Base-by-base conservation (phyloP, 2,797 vertebrate species). In the Rhynchonycteris naso region DNA sequence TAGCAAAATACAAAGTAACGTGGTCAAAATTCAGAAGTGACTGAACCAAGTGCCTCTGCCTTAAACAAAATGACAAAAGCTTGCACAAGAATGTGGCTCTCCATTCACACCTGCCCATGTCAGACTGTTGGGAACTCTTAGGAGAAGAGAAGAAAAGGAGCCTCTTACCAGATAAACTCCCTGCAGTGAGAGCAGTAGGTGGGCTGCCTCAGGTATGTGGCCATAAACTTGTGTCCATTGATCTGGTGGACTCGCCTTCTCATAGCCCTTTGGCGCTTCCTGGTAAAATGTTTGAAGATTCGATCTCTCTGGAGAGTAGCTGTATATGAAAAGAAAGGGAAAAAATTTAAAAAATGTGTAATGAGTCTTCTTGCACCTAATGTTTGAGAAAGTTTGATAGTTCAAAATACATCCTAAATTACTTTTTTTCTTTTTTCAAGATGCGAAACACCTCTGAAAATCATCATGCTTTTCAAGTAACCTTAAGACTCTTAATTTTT, bases 181-280 rank as follows among this genome's bases (percentile, higher is more conserved):
- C 98, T 98, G 98, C 99, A 99, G 98, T 99, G 99, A 0, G 99
- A 99, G 96, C 99, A 99, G 98, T 99, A 99, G 0, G 99, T 99
- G 33, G 99, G 99, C 98, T 99, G 99, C 30, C 99, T 98, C 82
- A 99, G 98, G 96, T 99, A 99, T 0, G 99, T 99, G 50, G 99
- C 99, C 99, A 99, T 99, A 96, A 99, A 99, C 97, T 99, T 99
- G 98, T 99, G 99, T 14, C 99, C 99, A 0, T 99, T 99, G 97
- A 99, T 99, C 98, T 99, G 99, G 97, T 99, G 99, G 96, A 99
- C 99, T 66, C 98, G 97, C 91, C 99, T 98, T 15, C 98, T 98
- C 98, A 99, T 99, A 0, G 99, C 99, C 26, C 99, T 98, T 63
- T 99, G 99, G 2, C 99, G 99, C 94, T 99, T 99, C 93, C 99